Conservation (phyloP, 2,113 vertebrate species). For the Lontra canadensis region DNA sequence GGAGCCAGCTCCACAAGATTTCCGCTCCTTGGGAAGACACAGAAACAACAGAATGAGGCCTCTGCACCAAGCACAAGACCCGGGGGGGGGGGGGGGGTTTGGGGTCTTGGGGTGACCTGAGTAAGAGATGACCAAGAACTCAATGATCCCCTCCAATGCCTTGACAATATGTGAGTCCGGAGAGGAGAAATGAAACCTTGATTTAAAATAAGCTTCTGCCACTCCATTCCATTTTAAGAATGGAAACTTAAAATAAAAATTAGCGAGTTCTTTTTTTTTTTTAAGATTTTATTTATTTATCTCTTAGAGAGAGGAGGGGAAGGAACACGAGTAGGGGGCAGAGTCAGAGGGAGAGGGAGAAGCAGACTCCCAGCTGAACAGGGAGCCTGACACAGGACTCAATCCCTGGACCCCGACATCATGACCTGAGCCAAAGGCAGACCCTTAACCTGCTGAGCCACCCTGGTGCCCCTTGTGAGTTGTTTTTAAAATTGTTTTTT, state of each 20-base stretch:
- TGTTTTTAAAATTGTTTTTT: neutral
- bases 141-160: accelerated
- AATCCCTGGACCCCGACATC: neutral
- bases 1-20: no score
- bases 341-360: neutral
- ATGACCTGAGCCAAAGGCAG: neutral
- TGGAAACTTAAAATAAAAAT: neutral
- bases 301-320: neutral
- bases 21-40: no score
- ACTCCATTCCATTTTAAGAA: neutral
- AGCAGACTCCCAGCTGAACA: neutral
- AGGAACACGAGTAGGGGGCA: no score
- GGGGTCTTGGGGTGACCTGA: neutral
- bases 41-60: neutral
- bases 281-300: neutral
- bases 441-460: neutral
- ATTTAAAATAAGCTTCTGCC: neutral
- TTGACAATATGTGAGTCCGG: neutral
- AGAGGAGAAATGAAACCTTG: neutral
- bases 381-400: neutral
- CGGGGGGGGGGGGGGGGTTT: accelerated
- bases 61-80: neutral
- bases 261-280: neutral
- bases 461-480: neutral
- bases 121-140: neutral